These are phyloP conservation scores for Acleris cristana DNA, from an alignment of 2,888 invertebrate genomes.

Conservation along the genomic window DNA sequence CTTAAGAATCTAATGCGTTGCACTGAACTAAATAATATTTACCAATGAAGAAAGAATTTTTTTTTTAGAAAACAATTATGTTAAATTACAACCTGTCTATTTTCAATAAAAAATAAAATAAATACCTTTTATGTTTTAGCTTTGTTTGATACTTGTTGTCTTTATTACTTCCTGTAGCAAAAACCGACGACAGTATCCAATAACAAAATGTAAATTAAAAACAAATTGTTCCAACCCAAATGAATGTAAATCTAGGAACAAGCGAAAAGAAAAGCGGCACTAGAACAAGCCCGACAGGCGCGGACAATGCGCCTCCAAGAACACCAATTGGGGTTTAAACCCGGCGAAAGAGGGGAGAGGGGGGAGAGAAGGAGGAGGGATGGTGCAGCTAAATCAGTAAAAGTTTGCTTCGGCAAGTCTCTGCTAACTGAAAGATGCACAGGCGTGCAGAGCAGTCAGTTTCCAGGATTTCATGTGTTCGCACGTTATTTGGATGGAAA, in stretches of 20 bases:
- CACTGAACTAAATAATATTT: no score
- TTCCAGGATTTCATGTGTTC: not conserved
- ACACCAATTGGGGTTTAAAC: constrained; percentile 19
- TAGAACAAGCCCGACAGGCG: constrained; percentile 1
- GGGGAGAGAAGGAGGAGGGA: not conserved
- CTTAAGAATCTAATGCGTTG: no score
- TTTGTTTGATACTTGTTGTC: no score
- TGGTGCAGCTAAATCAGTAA: constrained; percentile 29
- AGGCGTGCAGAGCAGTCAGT: not conserved
- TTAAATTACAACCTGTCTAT: no score
- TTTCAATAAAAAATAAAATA: no score
- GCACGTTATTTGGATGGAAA: no score
- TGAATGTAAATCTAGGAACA: constrained; percentile 31
- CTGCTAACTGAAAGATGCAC: constrained; percentile 30
- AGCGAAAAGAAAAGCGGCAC: not conserved
- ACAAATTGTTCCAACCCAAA: constrained; percentile 18
- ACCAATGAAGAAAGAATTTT: no score
- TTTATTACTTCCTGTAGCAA: no score
- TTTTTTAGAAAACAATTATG: no score
- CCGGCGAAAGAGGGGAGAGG: not conserved
- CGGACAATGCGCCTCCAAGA: constrained; percentile 10
- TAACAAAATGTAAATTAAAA: constrained; percentile 3
- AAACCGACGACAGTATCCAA: not conserved
- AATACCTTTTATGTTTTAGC: no score
- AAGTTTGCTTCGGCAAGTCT: constrained; percentile 27